These are phyloP conservation scores for Mamestra brassicae DNA, from an alignment of 2,888 invertebrate genomes.

Conservation along the genomic window DNA sequence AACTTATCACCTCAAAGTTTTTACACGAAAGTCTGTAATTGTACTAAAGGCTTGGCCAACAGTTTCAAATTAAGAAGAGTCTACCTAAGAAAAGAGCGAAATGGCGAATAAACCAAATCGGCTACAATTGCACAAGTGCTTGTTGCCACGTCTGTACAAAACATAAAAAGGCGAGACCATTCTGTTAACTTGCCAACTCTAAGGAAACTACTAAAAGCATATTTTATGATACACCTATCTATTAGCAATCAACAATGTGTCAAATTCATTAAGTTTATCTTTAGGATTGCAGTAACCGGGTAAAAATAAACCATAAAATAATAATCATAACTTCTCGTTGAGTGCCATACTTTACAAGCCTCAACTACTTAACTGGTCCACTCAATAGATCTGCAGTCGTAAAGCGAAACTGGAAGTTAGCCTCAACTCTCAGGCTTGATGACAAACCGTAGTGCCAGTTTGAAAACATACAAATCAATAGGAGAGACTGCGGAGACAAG, in stretches of 20 bases:
- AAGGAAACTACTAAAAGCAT: not conserved
- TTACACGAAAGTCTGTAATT: not conserved
- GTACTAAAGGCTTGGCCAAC: not conserved
- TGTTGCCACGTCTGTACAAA: not conserved
- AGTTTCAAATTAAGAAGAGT: not conserved
- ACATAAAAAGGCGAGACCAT: not conserved
- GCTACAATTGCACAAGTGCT: no score
- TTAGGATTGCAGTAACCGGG: conserved; percentile 12
- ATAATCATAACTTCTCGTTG: conserved; percentile 56
- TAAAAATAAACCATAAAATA: conserved; percentile 50
- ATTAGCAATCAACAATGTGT: conserved; percentile 23
- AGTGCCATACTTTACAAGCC: conserved; percentile 44
- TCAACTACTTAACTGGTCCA: conserved; percentile 55
- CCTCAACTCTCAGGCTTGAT: conserved; percentile 45
- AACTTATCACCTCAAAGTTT: not conserved
- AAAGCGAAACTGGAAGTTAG: conserved; percentile 52
- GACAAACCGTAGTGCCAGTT: conserved; percentile 62
- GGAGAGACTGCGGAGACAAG: conserved; percentile 81
- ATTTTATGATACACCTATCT: conserved; percentile 11
- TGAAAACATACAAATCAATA: conserved; percentile 87
- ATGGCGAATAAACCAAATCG: not conserved
- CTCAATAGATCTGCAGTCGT: conserved; percentile 48
- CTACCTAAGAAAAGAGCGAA: not conserved
- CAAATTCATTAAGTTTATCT: conserved; percentile 34
- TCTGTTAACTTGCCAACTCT: not conserved